phyloP scores from a whole-genome alignment of 2,113 vertebrate species.

The Fregetta grallaria region DNA sequence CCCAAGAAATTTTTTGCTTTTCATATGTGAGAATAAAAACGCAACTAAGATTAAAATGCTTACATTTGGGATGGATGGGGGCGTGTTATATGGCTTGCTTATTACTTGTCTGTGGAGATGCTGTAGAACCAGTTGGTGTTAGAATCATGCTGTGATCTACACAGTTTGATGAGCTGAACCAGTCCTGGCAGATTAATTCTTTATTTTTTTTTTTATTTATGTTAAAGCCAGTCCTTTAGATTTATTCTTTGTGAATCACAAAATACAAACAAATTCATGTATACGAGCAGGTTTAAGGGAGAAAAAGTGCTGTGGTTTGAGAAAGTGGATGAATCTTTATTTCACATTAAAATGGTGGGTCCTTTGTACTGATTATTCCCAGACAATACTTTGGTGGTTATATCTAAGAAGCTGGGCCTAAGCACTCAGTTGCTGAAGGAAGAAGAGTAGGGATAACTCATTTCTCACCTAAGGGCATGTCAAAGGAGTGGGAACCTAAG shows the following conservation, averaged over 20 bases:
- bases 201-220: neutral
- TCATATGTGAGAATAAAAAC: neutral
- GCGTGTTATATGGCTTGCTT: neutral
- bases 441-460: neutral
- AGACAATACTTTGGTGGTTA: neutral
- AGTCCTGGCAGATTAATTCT: neutral
- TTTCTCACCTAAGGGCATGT: neutral
- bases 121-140: neutral
- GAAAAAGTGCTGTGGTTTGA: neutral
- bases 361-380: neutral
- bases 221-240: neutral
- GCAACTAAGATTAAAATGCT: neutral
- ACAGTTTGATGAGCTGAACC: neutral
- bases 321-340: slow-evolving; percentile 33
- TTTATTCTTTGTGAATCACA: neutral
- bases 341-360: neutral
- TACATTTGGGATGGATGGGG: neutral
- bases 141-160: neutral
- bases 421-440: neutral
- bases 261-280: slow-evolving; percentile 17
- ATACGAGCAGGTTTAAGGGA: neutral
- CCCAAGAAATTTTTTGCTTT: neutral
- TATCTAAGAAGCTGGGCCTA: neutral
- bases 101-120: neutral
- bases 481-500: neutral